Evolutionary conservation across 2,888 invertebrate species (phyloP), one percentile per base, ranked within the genome.

Genomic region (Harmothoe impar): DNA sequence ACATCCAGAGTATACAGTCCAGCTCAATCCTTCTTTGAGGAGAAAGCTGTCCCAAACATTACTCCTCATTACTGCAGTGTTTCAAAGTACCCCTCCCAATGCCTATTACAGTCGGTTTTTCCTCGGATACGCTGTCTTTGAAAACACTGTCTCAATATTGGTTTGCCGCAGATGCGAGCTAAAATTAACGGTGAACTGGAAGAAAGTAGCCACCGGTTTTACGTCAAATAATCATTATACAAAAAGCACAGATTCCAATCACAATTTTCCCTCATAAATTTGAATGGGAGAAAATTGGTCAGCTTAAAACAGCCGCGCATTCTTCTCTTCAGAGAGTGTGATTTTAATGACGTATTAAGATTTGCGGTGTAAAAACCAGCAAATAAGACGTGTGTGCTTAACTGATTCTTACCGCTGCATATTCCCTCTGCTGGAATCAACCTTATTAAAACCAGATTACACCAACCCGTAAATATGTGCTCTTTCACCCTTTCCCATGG

Each of bases 371-470:
- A 62, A 62, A 62, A 62, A 62, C 7, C 62, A 62, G 23, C 62
- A 62, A 62, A 62, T 62, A n/a, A 62, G 20, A 15, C 62, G n/a
- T n/a, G n/a, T n/a, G 3, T 62, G 62, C 15, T 62, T 62, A 62
- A 62, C 62, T 3, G 7, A 15, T 62, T 62, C 62, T 62, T 62
- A 62, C 62, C 7, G 23, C 23, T n/a, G 0, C 1, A n/a, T 62
- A 62, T 62, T n/a, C 62, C n/a, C 62, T 7, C n/a, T 62, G 20
- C 62, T 62, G 20, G 43, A 62, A 62, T 62, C n/a, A n/a, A 20
- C n/a, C 62, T 62, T n/a, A 62, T 62, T 62, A 62, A 62, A 62
- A 62, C n/a, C 20, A 62, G n/a, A 62, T 62, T n/a, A 62, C 62
- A 62, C 62, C n/a, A 62, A 62, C 15, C 15, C 12, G 62, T 62